Percentiles rank a stretch among this genome's conserved stretches.
Conservation (phyloP, 2,888 invertebrate genomes). For the Yponomeuta cagnagella region DNA sequence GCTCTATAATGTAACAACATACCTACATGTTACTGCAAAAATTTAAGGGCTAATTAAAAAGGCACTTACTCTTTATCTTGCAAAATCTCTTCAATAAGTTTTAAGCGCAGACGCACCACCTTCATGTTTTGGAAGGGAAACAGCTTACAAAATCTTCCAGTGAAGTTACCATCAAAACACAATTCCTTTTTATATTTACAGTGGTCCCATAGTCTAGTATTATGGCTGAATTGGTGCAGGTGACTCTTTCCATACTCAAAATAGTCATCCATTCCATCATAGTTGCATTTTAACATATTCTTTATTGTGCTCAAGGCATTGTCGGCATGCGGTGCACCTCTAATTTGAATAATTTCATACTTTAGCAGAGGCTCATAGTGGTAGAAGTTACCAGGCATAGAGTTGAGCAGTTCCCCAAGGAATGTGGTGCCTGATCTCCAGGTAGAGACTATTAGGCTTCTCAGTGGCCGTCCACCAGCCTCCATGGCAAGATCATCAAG, state of each 20-base stretch:
- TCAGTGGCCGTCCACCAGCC: conserved; percentile 81
- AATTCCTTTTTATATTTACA: conserved; percentile 78
- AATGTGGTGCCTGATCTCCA: conserved; percentile 95
- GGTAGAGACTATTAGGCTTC: conserved; percentile 88
- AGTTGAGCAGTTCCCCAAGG: conserved; percentile 88
- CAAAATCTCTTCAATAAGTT: conserved; percentile 82
- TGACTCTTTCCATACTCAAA: conserved; percentile 85
- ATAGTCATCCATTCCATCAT: conserved; percentile 83
- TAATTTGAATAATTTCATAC: conserved; percentile 87
- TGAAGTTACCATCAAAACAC: conserved; percentile 77
- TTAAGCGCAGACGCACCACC: conserved; percentile 85
- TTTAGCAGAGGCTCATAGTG: conserved; percentile 92
- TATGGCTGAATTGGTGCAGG: conserved; percentile 89
- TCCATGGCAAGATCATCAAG: conserved; percentile 82
- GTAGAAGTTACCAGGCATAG: conserved; percentile 91
- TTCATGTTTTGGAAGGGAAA: conserved; percentile 95
- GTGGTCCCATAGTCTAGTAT: conserved; percentile 87
- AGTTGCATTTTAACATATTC: conserved; percentile 85
- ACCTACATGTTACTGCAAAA: no score
- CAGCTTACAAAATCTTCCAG: conserved; percentile 85
- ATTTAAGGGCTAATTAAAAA: no score
- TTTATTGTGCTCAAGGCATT: conserved; percentile 81
- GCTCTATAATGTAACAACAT: no score
- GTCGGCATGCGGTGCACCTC: conserved; percentile 82
- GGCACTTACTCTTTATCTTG: conserved; percentile 80